These are phyloP conservation scores for Amniataba percoides DNA, from an alignment of 2,797 vertebrate genomes.

Conservation along the genomic window DNA sequence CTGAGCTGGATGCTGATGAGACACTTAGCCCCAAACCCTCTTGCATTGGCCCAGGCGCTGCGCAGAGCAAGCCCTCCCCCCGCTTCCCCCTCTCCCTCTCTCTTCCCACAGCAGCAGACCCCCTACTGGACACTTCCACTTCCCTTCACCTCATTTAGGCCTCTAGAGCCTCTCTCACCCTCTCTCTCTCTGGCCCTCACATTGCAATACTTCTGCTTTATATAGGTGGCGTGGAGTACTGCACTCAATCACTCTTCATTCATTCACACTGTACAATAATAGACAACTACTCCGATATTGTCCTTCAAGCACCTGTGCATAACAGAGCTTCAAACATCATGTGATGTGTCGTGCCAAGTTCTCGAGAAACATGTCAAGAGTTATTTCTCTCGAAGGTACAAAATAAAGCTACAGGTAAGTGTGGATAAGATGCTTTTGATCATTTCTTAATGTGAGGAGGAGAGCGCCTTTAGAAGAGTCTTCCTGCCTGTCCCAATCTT, in stretches of 20 bases:
- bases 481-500: constrained; percentile 23
- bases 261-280: constrained; percentile 81
- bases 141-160: constrained; percentile 80
- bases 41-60: constrained; percentile 94
- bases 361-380: constrained; percentile 54
- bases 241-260: constrained; percentile 85
- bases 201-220: constrained; percentile 79
- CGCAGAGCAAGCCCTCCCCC: constrained; percentile 47
- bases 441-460: constrained; percentile 25
- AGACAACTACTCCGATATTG: constrained; percentile 73
- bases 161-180: constrained; percentile 72
- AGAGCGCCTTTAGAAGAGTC: constrained; percentile 31
- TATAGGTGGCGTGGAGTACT: constrained; percentile 78
- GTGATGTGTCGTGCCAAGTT: constrained; percentile 53
- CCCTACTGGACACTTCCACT: constrained; percentile 84
- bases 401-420: constrained; percentile 26
- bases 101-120: constrained; percentile 81
- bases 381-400: constrained; percentile 50
- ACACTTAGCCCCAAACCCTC: constrained; percentile 97
- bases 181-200: constrained; percentile 70
- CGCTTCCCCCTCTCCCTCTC: constrained; percentile 36
- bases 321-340: constrained; percentile 58
- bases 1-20: constrained; percentile 99
- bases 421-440: constrained; percentile 33
- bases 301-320: constrained; percentile 77